Evolutionary conservation across 2,113 vertebrate species (phyloP).

Genomic region (Lophura nycthemera): DNA sequence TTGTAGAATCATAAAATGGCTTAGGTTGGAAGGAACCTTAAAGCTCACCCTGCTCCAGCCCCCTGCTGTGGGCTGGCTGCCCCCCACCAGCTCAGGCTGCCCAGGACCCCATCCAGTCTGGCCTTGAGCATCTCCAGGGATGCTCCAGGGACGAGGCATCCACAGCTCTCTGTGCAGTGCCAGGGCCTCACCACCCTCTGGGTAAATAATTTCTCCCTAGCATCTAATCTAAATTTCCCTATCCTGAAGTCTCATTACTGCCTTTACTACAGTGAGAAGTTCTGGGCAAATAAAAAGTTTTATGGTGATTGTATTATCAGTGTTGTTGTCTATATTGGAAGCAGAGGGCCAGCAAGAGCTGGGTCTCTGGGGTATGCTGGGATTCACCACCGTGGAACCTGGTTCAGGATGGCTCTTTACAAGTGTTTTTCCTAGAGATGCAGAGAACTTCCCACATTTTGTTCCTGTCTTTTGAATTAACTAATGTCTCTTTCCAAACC

Average conservation of each 20-base stretch:
- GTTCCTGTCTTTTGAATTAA: background rate
- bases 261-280: background rate
- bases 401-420: background rate
- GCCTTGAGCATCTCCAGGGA: too few relatives aligned
- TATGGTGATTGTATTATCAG: background rate
- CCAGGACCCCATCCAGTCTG: too few relatives aligned
- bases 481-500: background rate
- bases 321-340: background rate
- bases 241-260: background rate
- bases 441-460: background rate
- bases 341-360: background rate
- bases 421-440: background rate
- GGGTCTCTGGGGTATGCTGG: background rate
- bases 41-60: too few relatives aligned
- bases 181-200: too few relatives aligned
- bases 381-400: background rate
- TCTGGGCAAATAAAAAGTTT: background rate
- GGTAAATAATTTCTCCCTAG: too few relatives aligned
- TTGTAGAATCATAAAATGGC: too few relatives aligned
- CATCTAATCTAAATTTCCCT: too few relatives aligned
- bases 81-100: too few relatives aligned
- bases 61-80: too few relatives aligned
- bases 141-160: too few relatives aligned
- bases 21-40: too few relatives aligned
- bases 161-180: too few relatives aligned